Conservation (phyloP, 1,140 invertebrate genomes). For the Eulimnadia texana region DNA sequence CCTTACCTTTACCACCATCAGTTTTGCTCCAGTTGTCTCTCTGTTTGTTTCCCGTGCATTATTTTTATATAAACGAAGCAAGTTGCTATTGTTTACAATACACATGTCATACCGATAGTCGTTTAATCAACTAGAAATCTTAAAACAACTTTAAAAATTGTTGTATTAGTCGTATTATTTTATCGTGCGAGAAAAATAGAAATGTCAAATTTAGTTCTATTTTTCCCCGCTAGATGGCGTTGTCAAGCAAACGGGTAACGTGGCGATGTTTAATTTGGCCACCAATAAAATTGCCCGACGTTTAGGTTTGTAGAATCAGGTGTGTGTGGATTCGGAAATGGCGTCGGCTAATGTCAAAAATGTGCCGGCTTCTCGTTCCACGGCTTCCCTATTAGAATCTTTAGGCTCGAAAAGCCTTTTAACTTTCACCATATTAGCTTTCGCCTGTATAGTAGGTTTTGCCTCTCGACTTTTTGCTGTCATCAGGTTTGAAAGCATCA, state of each 20-base stretch:
- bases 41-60: not conserved
- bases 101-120: not conserved
- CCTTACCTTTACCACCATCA: too few relatives aligned
- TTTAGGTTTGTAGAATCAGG: not conserved
- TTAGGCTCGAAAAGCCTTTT: constrained; percentile 54
- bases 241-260: not conserved
- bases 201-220: not conserved
- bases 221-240: not conserved
- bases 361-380: constrained; percentile 1
- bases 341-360: not conserved
- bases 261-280: not conserved
- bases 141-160: too few relatives aligned
- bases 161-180: too few relatives aligned
- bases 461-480: constrained; percentile 95
- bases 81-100: not conserved
- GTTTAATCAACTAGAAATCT: too few relatives aligned
- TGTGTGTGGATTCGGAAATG: not conserved
- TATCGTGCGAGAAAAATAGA: too few relatives aligned
- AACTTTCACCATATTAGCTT: constrained; percentile 74
- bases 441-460: constrained; percentile 93
- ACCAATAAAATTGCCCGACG: not conserved
- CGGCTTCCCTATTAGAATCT: constrained; percentile 27
- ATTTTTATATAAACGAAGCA: not conserved
- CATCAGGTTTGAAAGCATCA: constrained; percentile 98
- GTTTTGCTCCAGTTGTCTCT: too few relatives aligned